Conservation (phyloP, 2,888 invertebrate genomes). For the Calameuta pallipes region DNA sequence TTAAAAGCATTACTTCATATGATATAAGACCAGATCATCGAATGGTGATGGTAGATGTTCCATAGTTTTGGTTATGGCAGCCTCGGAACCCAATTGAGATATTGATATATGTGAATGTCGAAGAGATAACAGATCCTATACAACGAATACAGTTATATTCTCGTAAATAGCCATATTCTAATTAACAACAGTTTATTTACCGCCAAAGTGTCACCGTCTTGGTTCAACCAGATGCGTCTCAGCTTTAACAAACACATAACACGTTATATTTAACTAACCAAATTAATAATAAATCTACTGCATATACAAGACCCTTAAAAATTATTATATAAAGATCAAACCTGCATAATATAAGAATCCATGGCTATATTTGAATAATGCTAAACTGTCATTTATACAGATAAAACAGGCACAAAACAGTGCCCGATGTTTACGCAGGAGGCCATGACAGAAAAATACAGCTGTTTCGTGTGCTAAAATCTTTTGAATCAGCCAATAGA, state of each 20-base stretch:
- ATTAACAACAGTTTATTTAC: constrained; percentile 40
- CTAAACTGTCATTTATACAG: neutral
- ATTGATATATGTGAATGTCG: constrained; percentile 49
- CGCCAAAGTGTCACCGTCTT: constrained; percentile 56
- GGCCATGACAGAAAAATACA: neutral
- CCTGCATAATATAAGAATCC: constrained; percentile 55
- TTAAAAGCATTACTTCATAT: constrained; percentile 51
- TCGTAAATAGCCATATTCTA: neutral
- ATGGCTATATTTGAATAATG: constrained; percentile 22
- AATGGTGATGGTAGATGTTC: constrained; percentile 55
- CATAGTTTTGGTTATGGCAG: constrained; percentile 52
- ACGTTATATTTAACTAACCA: constrained; percentile 11
- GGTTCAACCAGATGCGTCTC: constrained; percentile 55
- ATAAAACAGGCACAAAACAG: neutral
- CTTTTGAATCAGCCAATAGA: neutral
- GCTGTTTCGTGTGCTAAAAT: neutral
- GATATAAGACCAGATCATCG: constrained; percentile 56
- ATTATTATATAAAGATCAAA: constrained; percentile 18
- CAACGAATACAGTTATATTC: neutral
- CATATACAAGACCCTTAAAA: neutral
- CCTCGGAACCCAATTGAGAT: constrained; percentile 50
- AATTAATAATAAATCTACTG: constrained; percentile 24
- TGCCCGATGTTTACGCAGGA: neutral
- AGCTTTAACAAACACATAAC: constrained; percentile 43
- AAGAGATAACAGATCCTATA: constrained; percentile 55